A percentile compares a stretch with the other conserved stretches of the same genome.
phyloP scores from a whole-genome alignment of 2,888 invertebrate genomes.

The Imbricaverruca yamaguchii region DNA sequence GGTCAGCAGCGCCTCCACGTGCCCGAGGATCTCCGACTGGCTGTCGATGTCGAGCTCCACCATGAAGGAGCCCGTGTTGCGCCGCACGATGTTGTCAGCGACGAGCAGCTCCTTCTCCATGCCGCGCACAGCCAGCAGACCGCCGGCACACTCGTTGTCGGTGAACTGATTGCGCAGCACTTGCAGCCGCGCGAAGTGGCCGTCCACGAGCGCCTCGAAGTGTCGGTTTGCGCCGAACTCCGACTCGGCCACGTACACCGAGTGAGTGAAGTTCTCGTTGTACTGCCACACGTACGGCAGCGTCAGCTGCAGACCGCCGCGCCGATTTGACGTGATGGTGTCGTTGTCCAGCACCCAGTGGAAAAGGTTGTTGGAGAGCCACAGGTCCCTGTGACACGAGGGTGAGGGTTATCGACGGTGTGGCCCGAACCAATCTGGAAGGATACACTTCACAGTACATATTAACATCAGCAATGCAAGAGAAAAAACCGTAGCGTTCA shows the following conservation, averaged over 20 bases:
- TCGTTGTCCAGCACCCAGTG: slow-evolving; percentile 86
- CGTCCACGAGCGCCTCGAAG: slow-evolving; percentile 77
- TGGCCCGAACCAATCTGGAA: too few species aligned
- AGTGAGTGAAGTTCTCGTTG: slow-evolving; percentile 88
- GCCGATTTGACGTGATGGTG: slow-evolving; percentile 71
- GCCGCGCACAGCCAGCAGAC: slow-evolving; percentile 72
- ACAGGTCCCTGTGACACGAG: slow-evolving; percentile 62
- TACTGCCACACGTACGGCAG: slow-evolving; percentile 94
- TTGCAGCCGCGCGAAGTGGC: slow-evolving; percentile 86
- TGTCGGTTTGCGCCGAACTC: slow-evolving; percentile 78
- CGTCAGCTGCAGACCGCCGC: slow-evolving; percentile 78
- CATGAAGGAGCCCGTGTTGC: slow-evolving; percentile 73
- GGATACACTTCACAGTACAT: not conserved
- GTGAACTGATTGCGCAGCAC: slow-evolving; percentile 75
- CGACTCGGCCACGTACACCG: slow-evolving; percentile 75
- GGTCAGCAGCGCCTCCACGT: slow-evolving; percentile 68
- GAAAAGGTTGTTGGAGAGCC: slow-evolving; percentile 93
- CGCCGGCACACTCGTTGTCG: slow-evolving; percentile 72
- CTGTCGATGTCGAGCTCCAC: slow-evolving; percentile 82
- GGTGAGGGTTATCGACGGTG: too few species aligned
- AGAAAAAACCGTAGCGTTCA: slow-evolving; percentile 3
- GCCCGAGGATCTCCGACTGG: slow-evolving; percentile 84
- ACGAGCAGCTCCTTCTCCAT: slow-evolving; percentile 95
- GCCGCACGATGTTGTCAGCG: slow-evolving; percentile 65
- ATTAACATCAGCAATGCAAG: not conserved